Base-by-base conservation (phyloP, 1,140 invertebrate species). In the Battus philenor region DNA sequence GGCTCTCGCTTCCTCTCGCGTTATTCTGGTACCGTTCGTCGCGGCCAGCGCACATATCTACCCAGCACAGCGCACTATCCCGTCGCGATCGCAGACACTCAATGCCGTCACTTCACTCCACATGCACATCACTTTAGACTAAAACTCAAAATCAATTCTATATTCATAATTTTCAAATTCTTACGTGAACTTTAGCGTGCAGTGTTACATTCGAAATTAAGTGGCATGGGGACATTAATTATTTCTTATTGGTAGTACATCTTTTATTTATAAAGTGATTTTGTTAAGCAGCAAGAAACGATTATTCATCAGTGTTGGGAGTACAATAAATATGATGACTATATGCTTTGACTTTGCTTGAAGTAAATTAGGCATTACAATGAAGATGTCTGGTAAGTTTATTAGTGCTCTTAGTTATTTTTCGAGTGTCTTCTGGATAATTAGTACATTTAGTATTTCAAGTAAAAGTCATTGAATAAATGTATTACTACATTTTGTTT, bases 381-480 rank as follows among this genome's bases (percentile, higher is more conserved):
- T 84, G 80, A 84, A 84, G 67, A 82, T 81, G 66, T 81, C 77
- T 58, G 78, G 80, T 84, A 46, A 82, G 80, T 75, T 44, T n/a
- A 24, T 44, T 26, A 27, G 22, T 30, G 27, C 9, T 5, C 12
- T 10, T 30, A n/a, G n/a, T n/a, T n/a, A n/a, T n/a, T n/a, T n/a
- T n/a, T n/a, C n/a, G n/a, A n/a, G n/a, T n/a, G n/a, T n/a, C n/a
- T n/a, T n/a, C n/a, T n/a, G n/a, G n/a, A n/a, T n/a, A n/a, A n/a
- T n/a, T n/a, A n/a, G n/a, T n/a, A n/a, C 24, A 9, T 26, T 26
- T 30, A 1, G 12, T 30, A 30, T 30, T 30, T 10, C 5, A 10
- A 29, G n/a, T 7, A 24, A 24, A 24, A 24, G n/a, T 5, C 5
- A 24, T 1, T 24, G 5, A 24, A 2, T 24, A 5, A 24, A 1